A percentile compares a stretch with the other conserved stretches of the same genome.
phyloP scores from a whole-genome alignment of 2,888 invertebrate species.

The Prenolepis imparis region DNA sequence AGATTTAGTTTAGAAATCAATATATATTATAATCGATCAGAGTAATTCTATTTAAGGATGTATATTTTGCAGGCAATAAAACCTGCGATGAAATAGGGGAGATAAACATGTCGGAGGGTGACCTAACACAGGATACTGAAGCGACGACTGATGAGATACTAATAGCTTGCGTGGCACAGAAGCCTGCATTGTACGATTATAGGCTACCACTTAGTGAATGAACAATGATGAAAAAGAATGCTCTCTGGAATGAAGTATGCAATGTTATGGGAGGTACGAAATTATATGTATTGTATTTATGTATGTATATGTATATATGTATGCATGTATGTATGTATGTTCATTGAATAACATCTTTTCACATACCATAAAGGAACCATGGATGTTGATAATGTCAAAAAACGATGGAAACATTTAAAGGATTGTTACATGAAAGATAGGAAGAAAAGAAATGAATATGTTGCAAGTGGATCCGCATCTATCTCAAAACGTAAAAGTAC shows the following conservation, averaged over 20 bases:
- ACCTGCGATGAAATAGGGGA: neutral
- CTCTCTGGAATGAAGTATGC: conserved; percentile 1
- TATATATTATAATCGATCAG: too few relatives aligned
- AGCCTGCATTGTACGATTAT: neutral
- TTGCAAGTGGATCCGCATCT: conserved; percentile 8
- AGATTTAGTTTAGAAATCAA: too few relatives aligned
- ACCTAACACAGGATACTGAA: neutral
- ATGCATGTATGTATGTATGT: neutral
- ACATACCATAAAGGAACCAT: neutral
- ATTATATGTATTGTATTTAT: too few relatives aligned
- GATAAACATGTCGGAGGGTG: neutral
- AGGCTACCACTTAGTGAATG: neutral
- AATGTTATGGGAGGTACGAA: neutral
- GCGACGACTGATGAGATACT: neutral
- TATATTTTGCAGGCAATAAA: neutral
- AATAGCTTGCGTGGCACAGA: conserved; percentile 1
- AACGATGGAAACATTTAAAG: neutral
- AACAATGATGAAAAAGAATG: neutral
- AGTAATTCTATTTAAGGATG: too few relatives aligned
- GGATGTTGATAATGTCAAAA: neutral
- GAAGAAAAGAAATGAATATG: neutral
- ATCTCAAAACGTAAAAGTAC: neutral
- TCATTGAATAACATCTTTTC: neutral
- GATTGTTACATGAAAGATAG: neutral
- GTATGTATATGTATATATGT: too few relatives aligned